A percentile compares a stretch with the other conserved stretches of the same genome.
phyloP scores from a whole-genome alignment of 2,113 vertebrate species.

The Gobio gobio region DNA sequence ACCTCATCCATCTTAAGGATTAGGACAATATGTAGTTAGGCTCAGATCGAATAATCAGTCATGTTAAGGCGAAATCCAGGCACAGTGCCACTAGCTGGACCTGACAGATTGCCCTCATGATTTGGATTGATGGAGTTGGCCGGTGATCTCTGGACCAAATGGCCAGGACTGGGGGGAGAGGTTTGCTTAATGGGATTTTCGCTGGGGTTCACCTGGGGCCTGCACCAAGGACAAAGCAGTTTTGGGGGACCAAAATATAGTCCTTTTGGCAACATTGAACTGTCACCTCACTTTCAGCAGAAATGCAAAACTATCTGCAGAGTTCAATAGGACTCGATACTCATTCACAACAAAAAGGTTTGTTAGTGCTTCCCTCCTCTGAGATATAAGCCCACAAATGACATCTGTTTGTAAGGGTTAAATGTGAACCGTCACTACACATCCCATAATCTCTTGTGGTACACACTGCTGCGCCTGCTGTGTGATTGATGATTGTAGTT shows the following conservation, averaged over 20 bases:
- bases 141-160: slow-evolving; percentile 46
- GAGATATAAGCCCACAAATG: not conserved
- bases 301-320: not conserved
- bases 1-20: slow-evolving; percentile 61
- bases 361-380: not conserved
- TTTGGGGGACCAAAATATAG: slow-evolving; percentile 5
- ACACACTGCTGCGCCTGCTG: slow-evolving; percentile 13
- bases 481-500: slow-evolving; percentile 49
- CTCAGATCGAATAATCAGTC: slow-evolving; percentile 63
- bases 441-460: slow-evolving; percentile 39
- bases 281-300: not conserved
- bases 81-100: slow-evolving; percentile 52
- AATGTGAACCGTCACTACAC: slow-evolving; percentile 41
- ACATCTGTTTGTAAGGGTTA: slow-evolving; percentile 45
- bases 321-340: not conserved
- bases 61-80: slow-evolving; percentile 46
- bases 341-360: not conserved
- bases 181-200: slow-evolving; percentile 56
- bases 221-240: slow-evolving; percentile 13
- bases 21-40: slow-evolving; percentile 59
- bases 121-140: slow-evolving; percentile 57
- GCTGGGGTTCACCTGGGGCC: slow-evolving; percentile 41
- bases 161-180: slow-evolving; percentile 42
- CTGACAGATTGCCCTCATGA: slow-evolving; percentile 57
- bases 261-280: not conserved